A percentile compares a stretch with the other conserved stretches of the same genome.
Conservation (phyloP, 2,888 invertebrate species). For the Lochmaea capreae region DNA sequence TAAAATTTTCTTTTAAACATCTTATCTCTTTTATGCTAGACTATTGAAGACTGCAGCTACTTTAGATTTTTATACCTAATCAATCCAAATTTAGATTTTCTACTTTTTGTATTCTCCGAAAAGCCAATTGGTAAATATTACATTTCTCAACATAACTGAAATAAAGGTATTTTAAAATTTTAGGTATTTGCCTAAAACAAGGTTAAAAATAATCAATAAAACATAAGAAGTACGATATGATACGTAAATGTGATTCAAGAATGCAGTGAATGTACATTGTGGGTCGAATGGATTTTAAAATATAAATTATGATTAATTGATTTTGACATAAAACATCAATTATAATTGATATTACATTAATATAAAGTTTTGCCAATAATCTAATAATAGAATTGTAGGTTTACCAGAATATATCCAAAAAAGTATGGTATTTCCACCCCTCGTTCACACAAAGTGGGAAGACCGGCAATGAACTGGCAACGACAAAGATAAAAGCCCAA, state of each 20-base stretch:
- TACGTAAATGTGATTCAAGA: conserved; percentile 22
- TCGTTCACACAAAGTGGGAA: conserved; percentile 55
- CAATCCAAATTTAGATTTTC: no score
- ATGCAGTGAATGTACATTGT: conserved; percentile 14
- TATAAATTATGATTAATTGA: conserved; percentile 7
- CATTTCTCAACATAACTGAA: background rate
- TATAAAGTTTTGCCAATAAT: conserved; percentile 36
- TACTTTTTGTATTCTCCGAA: no score
- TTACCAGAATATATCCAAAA: conserved; percentile 35
- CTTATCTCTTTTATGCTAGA: no score
- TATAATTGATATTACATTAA: conserved; percentile 7
- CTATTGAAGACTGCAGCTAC: no score
- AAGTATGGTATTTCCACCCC: conserved; percentile 56
- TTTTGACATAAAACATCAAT: conserved; percentile 7
- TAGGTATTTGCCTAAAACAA: conserved; percentile 11
- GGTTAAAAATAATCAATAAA: conserved; percentile 31
- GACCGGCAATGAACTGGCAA: conserved; percentile 38
- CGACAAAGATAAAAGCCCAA: conserved; percentile 35
- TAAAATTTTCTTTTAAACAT: no score
- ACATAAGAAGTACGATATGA: conserved; percentile 12
- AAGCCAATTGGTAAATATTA: no score
- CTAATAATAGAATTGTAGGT: conserved; percentile 56
- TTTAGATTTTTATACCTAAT: no score
- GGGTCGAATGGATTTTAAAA: conserved; percentile 1
- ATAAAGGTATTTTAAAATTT: background rate